Base-by-base conservation (phyloP, 2,888 invertebrate species). In the Plusia festucae region DNA sequence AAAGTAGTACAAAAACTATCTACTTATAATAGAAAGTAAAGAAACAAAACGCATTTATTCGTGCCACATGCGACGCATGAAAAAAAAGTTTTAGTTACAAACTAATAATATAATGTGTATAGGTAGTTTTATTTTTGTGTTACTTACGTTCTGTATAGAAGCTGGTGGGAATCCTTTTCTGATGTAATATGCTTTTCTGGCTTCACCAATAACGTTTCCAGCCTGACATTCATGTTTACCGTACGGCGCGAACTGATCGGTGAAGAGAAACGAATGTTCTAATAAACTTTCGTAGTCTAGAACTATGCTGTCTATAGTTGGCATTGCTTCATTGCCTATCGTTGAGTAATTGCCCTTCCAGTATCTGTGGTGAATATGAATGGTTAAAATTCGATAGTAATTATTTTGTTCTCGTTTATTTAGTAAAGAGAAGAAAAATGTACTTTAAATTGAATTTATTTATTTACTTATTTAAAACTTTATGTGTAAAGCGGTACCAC, bases 171-270 rank as follows among this genome's bases (percentile, higher is more conserved):
- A 88, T 40, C 90, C 94, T 84, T 90, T 82, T 53, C 68, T 82
- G 6, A 94, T 82, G 13, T 74, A 69, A 22, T 90, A 85, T 0
- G 68, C 65, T 79, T 92, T 94, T 6, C 72, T 82, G 0, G 83
- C 82, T 60, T 78, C 71, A 0, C 94, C 94, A 24, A 80, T 77
- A 5, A 79, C 65, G 60, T 95, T 95, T 8, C 51, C 77, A 2
- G 88, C 93, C 9, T 57, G 76, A 65, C 94, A 94, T 60, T 86
- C 85, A 58, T 91, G 94, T 18, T 76, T 70, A 30, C 94, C 94
- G 55, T 87, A 94, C 1, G 86, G 72, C 16, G 85, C 82, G 32
- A 81, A 82, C 8, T 85, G 78, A 15, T 86, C 80, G 20, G 88
- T 79, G 11, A 92, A 57, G 1, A 63, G 61, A 6, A 88, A 58